Evolutionary conservation across 2,888 invertebrate species (phyloP), one percentile per base, ranked within the genome.

Genomic region (Spilarctia lutea): DNA sequence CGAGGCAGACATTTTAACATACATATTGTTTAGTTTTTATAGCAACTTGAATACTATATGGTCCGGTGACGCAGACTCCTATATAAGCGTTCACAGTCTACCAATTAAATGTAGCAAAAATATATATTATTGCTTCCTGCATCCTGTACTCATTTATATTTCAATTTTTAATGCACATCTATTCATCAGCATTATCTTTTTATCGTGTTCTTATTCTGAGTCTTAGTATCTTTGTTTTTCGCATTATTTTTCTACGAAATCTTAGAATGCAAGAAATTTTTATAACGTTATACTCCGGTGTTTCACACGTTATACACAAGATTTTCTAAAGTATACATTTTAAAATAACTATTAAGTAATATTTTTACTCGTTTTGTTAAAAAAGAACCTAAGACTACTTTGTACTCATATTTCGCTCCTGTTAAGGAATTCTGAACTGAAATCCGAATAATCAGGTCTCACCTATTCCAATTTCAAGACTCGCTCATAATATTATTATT

Each of bases 21-120:
- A 18, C 16, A 18, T 63, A 30, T 30, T 63, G 63, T 30, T 63
- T 63, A 16, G 18, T 63, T 30, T 63, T 63, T 63, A 63, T 30
- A 18, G 63, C 63, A 30, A 18, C 63, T 63, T 45, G 16, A 45
- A 30, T 18, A 63, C 6, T 24, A n/a, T 56, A 63, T 30, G 63
- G 63, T 63, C 16, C 7, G 63, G 16, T 63, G 63, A 63, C 63
- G 63, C 63, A 63, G 63, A 63, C 18, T 63, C 2, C 63, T 63
- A 7, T 18, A 63, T 30, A 63, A 63, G 30, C 30, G 63, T 30
- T 18, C 63, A 63, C 63, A 63, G 30, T 39, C 66, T 42, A 24
- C 35, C 16, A 66, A 42, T 66, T 39, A 66, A 66, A 66, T 66
- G n/a, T 66, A 39, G n/a, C n/a, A 35, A n/a, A 39, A 27, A 45